Base-by-base conservation (phyloP, 1,140 invertebrate species). In the Scaptodrosophila lebanonensis region DNA sequence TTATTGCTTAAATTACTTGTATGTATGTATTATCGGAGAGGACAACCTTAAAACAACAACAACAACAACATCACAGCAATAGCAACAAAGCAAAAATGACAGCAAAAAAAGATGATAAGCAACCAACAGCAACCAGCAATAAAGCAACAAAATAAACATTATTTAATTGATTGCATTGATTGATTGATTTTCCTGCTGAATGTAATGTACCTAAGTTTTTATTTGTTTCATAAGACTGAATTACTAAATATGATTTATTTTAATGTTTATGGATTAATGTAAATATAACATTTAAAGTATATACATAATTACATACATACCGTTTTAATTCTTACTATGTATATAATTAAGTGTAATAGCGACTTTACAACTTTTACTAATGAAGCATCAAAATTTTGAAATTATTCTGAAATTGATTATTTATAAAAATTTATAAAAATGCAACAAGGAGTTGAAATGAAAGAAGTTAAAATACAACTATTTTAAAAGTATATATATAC, bases 181-280 rank as follows among this genome's bases (percentile, higher is more conserved):
- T 62, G 43, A 44, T 68, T 61, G 45, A 51, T 38, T 51, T 72
- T 66, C 39, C 58, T 63, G 66, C 69, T 71, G 63, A 64, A 75
- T 56, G 42, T 44, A 67, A 65, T 33, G 82, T 84, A 84, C 71
- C 73, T 84, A 76, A 82, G 76, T 85, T 85, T 82, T 75, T 67
- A 69, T 85, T 85, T 77, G 62, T 85, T 85, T 85, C 67, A 85
- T 71, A 85, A 85, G 83, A 85, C 83, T 85, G 83, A 85, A 85
- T 83, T 85, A 71, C 69, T 77, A 67, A 68, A 66, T 79, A 82
- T 82, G 45, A 82, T 75, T 79, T 79, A 51, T 58, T 70, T 39
- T 27, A 56, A 58, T 44, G 22, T 33, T 51, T 58, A 16, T 13
- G 45, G 45, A 61, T 57, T 57, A 49, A 36, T 62, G 52, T 62